These are phyloP conservation scores for Campoplex nolae DNA, from an alignment of 2,888 invertebrate species.

Conservation along the genomic window DNA sequence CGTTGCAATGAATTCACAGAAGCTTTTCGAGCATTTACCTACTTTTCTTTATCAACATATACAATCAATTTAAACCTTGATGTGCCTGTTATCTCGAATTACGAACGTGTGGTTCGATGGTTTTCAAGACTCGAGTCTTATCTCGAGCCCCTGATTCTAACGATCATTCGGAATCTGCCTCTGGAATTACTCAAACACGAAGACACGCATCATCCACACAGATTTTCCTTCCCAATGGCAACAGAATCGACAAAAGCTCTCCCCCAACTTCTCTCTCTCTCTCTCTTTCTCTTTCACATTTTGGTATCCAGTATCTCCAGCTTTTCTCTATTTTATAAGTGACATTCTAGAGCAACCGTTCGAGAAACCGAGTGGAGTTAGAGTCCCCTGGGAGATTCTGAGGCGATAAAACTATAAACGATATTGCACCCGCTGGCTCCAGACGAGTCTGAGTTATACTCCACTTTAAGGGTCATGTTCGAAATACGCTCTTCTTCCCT, in stretches of 20 bases:
- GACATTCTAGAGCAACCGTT: constrained; percentile 33
- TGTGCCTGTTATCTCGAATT: no score
- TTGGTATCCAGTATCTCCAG: not conserved
- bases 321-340: constrained; percentile 27
- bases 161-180: not conserved
- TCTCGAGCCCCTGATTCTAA: not conserved
- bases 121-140: not conserved
- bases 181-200: not conserved
- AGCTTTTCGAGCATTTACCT: not conserved
- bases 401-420: constrained; percentile 59
- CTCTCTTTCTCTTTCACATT: not conserved
- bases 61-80: no score
- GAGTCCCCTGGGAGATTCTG: constrained; percentile 47
- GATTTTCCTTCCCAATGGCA: constrained; percentile 29
- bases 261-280: not conserved
- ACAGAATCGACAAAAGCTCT: constrained; percentile 11
- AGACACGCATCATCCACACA: not conserved
- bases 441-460: constrained; percentile 44
- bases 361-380: not conserved
- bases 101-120: no score
- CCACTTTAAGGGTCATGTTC: constrained; percentile 52
- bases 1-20: not conserved
- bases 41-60: not conserved
- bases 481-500: constrained; percentile 17
- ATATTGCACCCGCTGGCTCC: constrained; percentile 47